Conservation (phyloP, 2,113 vertebrate species). For the Himantopus leucocephalus region DNA sequence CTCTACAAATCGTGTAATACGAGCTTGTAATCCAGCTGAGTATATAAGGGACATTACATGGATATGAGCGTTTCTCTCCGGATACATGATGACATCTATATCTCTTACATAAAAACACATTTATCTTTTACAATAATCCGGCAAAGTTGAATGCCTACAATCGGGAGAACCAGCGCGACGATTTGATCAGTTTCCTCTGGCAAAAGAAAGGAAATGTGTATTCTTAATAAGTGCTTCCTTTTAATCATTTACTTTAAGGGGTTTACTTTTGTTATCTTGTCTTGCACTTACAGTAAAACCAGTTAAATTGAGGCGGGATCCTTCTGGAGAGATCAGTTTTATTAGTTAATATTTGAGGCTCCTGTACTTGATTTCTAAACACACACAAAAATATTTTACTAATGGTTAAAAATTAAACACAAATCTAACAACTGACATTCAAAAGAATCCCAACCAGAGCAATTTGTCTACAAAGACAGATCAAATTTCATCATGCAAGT, state of each 20-base stretch:
- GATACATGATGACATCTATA: rapidly evolving
- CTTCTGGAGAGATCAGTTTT: slow-evolving; percentile 16
- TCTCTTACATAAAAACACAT: rapidly evolving
- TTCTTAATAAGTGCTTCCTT: neutral
- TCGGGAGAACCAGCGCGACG: rapidly evolving
- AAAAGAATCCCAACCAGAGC: neutral
- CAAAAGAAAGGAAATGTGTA: neutral
- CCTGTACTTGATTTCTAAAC: slow-evolving; percentile 21
- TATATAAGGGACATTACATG: rapidly evolving
- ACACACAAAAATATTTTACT: slow-evolving; percentile 63
- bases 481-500: slow-evolving; percentile 65
- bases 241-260: neutral
- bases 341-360: neutral
- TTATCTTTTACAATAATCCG: rapidly evolving
- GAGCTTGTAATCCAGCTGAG: too few species aligned
- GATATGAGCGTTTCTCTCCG: rapidly evolving
- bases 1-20: rapidly evolving
- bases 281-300: slow-evolving; percentile 15
- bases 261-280: neutral
- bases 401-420: slow-evolving; percentile 81
- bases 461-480: neutral
- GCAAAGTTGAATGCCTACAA: rapidly evolving
- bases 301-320: neutral
- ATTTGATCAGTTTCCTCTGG: neutral
- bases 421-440: neutral